A percentile compares a stretch with the other conserved stretches of the same genome.
These are phyloP conservation scores for Bos indicus DNA, from an alignment of 2,113 vertebrate genomes.

Conservation along the genomic window DNA sequence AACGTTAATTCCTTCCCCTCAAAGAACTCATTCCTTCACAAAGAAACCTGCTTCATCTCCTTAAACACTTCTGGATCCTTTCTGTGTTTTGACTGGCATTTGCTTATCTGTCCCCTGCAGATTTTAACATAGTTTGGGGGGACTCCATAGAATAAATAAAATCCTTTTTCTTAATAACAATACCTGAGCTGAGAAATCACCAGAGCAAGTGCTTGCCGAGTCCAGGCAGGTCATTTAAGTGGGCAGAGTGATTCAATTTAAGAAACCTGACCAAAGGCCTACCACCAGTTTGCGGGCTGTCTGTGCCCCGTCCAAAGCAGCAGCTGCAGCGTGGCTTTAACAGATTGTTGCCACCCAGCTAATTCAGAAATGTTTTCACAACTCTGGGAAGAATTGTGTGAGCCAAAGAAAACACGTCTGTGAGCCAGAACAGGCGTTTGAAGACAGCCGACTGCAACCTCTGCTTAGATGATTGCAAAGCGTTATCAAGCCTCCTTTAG, in stretches of 20 bases:
- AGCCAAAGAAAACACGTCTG: neutral
- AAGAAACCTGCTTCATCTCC: neutral
- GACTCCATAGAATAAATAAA: neutral
- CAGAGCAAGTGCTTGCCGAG: neutral
- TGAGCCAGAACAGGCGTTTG: neutral
- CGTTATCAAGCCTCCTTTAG: neutral
- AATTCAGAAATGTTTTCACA: neutral
- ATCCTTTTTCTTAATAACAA: neutral
- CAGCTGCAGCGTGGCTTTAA: neutral
- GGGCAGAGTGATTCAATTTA: neutral
- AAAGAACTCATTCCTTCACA: neutral
- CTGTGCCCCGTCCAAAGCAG: neutral
- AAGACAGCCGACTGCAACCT: neutral
- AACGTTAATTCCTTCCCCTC: neutral
- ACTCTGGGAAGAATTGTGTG: neutral
- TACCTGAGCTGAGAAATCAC: neutral
- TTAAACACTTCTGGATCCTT: neutral
- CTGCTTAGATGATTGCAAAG: neutral
- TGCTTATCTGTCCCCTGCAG: neutral
- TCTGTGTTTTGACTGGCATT: neutral
- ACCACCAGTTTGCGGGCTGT: neutral
- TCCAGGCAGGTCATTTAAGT: neutral
- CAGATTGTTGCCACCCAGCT: neutral
- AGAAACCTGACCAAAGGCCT: neutral
- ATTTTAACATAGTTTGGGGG: neutral